phyloP scores from a whole-genome alignment of 2,888 invertebrate genomes.

The Archips crataeganus region DNA sequence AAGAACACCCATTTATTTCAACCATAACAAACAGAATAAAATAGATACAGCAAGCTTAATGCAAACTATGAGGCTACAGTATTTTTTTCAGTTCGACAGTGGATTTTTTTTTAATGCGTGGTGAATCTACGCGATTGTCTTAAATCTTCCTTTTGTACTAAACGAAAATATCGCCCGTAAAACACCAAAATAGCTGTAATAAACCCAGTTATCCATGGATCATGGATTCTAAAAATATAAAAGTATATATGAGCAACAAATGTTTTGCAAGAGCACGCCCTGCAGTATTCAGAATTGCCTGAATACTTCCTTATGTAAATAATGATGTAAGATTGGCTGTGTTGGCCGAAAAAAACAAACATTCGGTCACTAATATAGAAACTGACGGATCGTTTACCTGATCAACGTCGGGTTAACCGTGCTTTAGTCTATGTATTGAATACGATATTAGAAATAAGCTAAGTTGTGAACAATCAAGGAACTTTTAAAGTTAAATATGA shows the following conservation, averaged over 20 bases:
- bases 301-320: slow-evolving; percentile 74
- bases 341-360: slow-evolving; percentile 42
- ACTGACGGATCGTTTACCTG: slow-evolving; percentile 32
- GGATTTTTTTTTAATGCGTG: not conserved
- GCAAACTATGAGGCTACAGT: not conserved
- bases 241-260: slow-evolving; percentile 55
- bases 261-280: slow-evolving; percentile 62
- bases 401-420: not conserved
- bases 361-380: slow-evolving; percentile 32
- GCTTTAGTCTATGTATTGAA: not conserved
- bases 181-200: slow-evolving; percentile 61
- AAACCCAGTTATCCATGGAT: slow-evolving; percentile 72
- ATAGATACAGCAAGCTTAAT: not conserved
- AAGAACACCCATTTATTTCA: slow-evolving; percentile 40
- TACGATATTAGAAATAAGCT: not conserved
- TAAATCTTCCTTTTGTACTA: slow-evolving; percentile 5
- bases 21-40: slow-evolving; percentile 25
- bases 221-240: slow-evolving; percentile 69
- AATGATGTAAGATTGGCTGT: slow-evolving; percentile 66
- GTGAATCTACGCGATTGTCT: not conserved
- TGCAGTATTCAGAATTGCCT: slow-evolving; percentile 56
- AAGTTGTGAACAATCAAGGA: not conserved
- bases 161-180: slow-evolving; percentile 24
- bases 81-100: not conserved
- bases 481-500: not conserved